Base-by-base conservation (phyloP, 1,140 invertebrate genomes). In the Oedothorax gibbosus region DNA sequence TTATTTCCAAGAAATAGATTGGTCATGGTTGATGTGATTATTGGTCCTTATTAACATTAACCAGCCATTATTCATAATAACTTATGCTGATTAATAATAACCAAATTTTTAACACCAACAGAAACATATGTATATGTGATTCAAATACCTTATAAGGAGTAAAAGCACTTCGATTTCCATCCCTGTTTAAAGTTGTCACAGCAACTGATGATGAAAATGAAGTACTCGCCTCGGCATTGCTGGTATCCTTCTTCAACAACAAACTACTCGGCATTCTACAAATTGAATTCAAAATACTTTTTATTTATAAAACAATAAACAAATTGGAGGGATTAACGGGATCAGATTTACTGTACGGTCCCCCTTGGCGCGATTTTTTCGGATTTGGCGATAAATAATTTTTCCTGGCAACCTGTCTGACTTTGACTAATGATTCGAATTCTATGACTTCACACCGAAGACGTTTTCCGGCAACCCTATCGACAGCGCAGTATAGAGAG, bases 101-200 rank as follows among this genome's bases (percentile, higher is more conserved):
- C 35, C 35, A 35, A 35, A 35, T 35, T 35, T 35, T 35, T 35
- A 35, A 35, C 15, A 68, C 5, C 20, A 20, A 68, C 14, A 1
- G 9, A 54, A 20, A 65, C 15, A 56, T 9, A 56, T 10, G n/a
- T n/a, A n/a, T n/a, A 20, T 49, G 11, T 49, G 14, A 35, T 21
- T 51, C n/a, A 86, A 85, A 85, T 85, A 92, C 92, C 89, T 91
- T 92, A 77, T 93, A 93, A 10, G 92, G 92, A 86, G 91, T 91
- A 88, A 93, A 93, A 56, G 92, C 92, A 89, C 92, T 93, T n/a
- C 91, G 91, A 53, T 77, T 85, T 20, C 86, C 81, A 72, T 87
- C 87, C 12, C 85, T n/a, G 21, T 83, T 81, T 60, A 86, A 62
- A 56, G 69, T 64, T 18, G 76, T 69, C 14, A 85, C 18, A 14